Evolutionary conservation across 2,113 vertebrate species (phyloP).

Genomic region (Toxotes jaculatrix): DNA sequence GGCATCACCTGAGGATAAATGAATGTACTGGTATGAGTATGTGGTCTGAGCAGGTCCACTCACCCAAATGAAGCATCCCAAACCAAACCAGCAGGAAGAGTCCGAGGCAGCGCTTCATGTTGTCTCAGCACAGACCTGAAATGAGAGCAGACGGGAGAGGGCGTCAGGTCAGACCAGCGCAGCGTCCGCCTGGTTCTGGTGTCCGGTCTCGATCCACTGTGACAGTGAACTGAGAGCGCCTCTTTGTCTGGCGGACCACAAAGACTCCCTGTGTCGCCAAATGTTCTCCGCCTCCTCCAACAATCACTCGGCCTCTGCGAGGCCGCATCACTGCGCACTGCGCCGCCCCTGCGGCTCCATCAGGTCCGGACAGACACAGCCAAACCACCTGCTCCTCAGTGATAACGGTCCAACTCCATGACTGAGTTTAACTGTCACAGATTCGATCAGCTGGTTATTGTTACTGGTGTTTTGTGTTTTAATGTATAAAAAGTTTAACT

Average conservation of each 20-base stretch:
- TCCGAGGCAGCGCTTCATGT: slow-evolving; percentile 69
- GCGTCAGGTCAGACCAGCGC: background rate
- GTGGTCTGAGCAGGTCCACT: slow-evolving; percentile 40
- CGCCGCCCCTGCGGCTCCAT: no score
- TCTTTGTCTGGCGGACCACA: slow-evolving; percentile 69
- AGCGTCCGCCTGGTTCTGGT: background rate
- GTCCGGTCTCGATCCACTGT: background rate
- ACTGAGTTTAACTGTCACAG: no score
- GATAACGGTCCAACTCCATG: no score
- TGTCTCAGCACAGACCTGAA: slow-evolving; percentile 2
- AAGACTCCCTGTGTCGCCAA: slow-evolving; percentile 59
- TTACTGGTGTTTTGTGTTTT: no score
- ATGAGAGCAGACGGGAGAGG: background rate
- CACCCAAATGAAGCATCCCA: slow-evolving; percentile 63
- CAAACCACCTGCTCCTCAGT: no score
- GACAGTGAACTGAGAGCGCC: slow-evolving; percentile 28
- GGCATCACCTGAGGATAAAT: no score
- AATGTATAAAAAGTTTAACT: no score
- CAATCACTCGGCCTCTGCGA: slow-evolving; percentile 7
- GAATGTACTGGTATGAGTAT: no score
- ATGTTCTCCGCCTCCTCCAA: slow-evolving; percentile 24
- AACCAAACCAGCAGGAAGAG: slow-evolving; percentile 67
- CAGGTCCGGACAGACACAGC: no score
- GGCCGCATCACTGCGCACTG: no score
- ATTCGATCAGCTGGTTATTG: no score